Evolutionary conservation across 2,888 invertebrate genomes (phyloP).

Genomic region (Boloria euphrosyne): DNA sequence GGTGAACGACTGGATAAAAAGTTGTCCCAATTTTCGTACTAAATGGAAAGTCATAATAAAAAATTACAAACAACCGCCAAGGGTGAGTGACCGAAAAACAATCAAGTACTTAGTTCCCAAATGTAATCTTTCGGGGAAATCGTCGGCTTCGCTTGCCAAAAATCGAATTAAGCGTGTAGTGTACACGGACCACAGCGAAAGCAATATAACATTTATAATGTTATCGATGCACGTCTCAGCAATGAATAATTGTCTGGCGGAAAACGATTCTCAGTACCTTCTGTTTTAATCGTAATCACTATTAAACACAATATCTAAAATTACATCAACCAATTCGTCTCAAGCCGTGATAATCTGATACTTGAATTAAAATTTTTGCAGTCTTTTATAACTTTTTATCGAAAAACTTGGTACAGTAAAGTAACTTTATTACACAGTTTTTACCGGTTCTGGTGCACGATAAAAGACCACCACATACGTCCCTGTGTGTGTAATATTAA

Average conservation of each 20-base stretch:
- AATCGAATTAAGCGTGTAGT: constrained; percentile 52
- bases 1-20: constrained; percentile 45
- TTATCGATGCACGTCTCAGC: constrained; percentile 67
- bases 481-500: constrained; percentile 50
- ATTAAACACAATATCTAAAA: constrained; percentile 44
- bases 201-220: constrained; percentile 63
- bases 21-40: constrained; percentile 56
- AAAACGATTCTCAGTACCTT: constrained; percentile 62
- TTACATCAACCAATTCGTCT: constrained; percentile 26
- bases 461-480: constrained; percentile 55
- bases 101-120: constrained; percentile 75
- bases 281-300: constrained; percentile 55
- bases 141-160: constrained; percentile 72
- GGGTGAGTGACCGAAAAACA: constrained; percentile 77
- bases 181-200: constrained; percentile 53
- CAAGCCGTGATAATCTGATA: constrained; percentile 14
- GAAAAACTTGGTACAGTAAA: not conserved
- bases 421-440: constrained; percentile 42
- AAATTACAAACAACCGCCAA: constrained; percentile 56
- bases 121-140: constrained; percentile 76
- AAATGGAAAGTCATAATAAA: constrained; percentile 60
- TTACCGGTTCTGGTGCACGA: constrained; percentile 67
- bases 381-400: not conserved
- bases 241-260: constrained; percentile 66
- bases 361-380: constrained; percentile 36